Evolutionary conservation across 2,888 invertebrate genomes (phyloP).

Genomic region (Zele albiditarsus): DNA sequence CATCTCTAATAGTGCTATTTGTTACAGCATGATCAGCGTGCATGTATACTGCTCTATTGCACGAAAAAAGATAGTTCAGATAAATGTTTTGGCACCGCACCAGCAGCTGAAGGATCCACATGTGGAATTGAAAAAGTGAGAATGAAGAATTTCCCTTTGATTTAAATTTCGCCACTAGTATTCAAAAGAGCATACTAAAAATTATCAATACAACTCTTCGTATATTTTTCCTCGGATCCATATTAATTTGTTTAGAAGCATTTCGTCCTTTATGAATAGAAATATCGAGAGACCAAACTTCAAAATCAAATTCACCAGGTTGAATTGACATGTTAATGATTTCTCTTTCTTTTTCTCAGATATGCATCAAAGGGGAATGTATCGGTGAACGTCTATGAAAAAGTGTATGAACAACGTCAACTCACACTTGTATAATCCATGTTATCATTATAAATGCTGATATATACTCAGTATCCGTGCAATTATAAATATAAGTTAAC

Average conservation of each 20-base stretch:
- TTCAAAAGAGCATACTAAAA: background rate
- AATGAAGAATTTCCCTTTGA: background rate
- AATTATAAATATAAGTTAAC: background rate
- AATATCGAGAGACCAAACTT: too few relatives aligned
- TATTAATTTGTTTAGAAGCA: too few relatives aligned
- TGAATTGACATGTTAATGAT: background rate
- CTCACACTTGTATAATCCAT: background rate
- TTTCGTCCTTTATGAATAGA: too few relatives aligned
- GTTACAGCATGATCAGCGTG: slow-evolving; percentile 37
- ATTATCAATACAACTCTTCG: background rate
- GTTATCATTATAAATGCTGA: background rate
- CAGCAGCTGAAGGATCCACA: slow-evolving; percentile 43
- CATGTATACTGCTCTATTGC: slow-evolving; percentile 45
- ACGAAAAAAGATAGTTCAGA: slow-evolving; percentile 22
- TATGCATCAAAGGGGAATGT: slow-evolving; percentile 39
- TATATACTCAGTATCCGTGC: background rate
- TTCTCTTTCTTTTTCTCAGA: slow-evolving; percentile 16
- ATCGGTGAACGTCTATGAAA: slow-evolving; percentile 23
- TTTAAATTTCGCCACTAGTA: background rate
- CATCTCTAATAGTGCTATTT: background rate
- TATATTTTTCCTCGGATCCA: too few relatives aligned
- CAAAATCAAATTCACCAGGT: background rate
- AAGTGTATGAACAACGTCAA: background rate
- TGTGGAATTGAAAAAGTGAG: slow-evolving; percentile 35
- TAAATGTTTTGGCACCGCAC: slow-evolving; percentile 39